Conservation (phyloP, 23 tunicate genomes). For the Styela clava region DNA sequence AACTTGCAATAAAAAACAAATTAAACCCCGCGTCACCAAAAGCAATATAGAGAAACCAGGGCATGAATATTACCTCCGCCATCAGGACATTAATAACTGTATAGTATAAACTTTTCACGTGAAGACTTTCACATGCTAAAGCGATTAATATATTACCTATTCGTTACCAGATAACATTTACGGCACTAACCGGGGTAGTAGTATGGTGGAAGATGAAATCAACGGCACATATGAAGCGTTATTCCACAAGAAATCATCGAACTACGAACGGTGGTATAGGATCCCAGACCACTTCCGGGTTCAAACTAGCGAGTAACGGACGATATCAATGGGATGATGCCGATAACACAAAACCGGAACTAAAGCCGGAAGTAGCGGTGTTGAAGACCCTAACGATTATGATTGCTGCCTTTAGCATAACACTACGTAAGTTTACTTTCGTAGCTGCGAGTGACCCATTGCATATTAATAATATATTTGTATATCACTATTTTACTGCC, state of each 20-base stretch:
- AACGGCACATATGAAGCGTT: conserved; percentile 8
- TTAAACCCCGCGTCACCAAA: too few species aligned
- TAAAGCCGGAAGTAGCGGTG: conserved; percentile 26
- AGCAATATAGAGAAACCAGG: too few species aligned
- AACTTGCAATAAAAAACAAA: too few species aligned
- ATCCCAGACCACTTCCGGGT: too few species aligned
- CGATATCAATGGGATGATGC: conserved; percentile 1
- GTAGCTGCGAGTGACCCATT: too few species aligned
- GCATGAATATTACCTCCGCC: too few species aligned
- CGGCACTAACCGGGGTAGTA: conserved; percentile 16
- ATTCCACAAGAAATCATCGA: conserved; percentile 1
- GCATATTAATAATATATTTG: too few species aligned
- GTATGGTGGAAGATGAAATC: conserved; percentile 23
- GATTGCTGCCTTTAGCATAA: conserved; percentile 18
- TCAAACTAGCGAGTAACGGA: conserved; percentile 10
- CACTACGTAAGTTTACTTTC: conserved; percentile 16
- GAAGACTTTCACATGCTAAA: too few species aligned
- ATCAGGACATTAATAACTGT: too few species aligned
- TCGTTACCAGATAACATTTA: conserved; percentile 3
- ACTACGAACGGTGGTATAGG: background rate
- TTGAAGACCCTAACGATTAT: conserved; percentile 17
- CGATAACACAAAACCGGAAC: background rate
- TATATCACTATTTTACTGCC: too few species aligned
- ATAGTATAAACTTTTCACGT: too few species aligned
- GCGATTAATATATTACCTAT: too few species aligned